phyloP scores from a whole-genome alignment of 2,797 vertebrate species.

The Bradypus variegatus region DNA sequence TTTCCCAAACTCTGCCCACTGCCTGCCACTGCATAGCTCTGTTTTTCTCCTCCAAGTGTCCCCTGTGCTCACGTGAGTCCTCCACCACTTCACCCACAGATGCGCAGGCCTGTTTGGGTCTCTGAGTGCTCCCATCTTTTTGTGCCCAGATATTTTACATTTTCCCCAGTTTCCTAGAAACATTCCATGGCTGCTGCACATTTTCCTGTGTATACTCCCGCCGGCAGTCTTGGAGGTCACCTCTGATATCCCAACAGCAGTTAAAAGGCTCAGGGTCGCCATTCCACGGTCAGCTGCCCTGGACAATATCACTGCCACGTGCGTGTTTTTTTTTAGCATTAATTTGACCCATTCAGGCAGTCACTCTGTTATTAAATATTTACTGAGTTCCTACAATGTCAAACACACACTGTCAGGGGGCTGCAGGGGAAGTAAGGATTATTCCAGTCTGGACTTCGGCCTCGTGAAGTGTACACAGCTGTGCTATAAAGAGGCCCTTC shows the following conservation, averaged over 20 bases:
- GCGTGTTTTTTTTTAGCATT: neutral
- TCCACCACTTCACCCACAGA: neutral
- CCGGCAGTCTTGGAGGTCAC: neutral
- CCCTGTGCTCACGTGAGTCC: neutral
- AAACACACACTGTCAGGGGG: neutral
- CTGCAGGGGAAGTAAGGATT: neutral
- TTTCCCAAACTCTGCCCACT: neutral
- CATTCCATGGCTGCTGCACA: neutral
- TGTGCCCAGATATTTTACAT: neutral
- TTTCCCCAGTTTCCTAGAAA: neutral
- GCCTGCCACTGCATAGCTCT: fast-evolving
- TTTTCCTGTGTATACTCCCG: neutral
- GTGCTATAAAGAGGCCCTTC: neutral
- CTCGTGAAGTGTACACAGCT: neutral
- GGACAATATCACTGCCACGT: neutral
- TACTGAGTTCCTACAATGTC: neutral
- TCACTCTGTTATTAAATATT: neutral
- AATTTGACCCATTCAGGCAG: neutral
- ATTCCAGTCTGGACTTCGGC: neutral
- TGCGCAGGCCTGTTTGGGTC: neutral
- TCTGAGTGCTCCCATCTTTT: neutral
- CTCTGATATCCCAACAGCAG: neutral
- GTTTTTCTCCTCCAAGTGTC: neutral
- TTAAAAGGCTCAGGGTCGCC: neutral
- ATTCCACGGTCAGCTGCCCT: neutral